phyloP scores from a whole-genome alignment of 1,140 invertebrate genomes.

The Papilio glaucus region DNA sequence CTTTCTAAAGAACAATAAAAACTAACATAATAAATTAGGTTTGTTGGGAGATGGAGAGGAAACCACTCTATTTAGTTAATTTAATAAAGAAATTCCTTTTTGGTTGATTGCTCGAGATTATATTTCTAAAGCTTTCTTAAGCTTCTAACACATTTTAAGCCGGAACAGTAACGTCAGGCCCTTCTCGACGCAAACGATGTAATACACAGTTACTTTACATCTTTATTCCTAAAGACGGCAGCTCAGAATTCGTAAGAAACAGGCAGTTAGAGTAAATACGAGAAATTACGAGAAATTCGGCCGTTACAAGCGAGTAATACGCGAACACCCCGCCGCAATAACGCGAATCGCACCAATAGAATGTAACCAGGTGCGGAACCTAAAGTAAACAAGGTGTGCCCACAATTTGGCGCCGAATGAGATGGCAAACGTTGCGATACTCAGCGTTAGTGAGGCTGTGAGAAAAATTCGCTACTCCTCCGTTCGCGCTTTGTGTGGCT shows the following conservation, averaged over 20 bases:
- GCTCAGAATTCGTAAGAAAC: constrained; percentile 8
- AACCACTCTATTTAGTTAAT: no score
- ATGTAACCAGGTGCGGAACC: constrained; percentile 56
- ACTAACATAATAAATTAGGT: neutral
- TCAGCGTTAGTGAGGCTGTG: constrained; percentile 8
- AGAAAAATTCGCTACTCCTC: constrained; percentile 18
- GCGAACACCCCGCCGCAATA: constrained; percentile 31
- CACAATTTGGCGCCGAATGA: constrained; percentile 50
- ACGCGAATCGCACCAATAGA: constrained; percentile 46
- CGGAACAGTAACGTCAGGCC: neutral
- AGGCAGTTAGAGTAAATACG: constrained; percentile 6
- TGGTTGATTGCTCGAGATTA: no score
- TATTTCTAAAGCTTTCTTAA: neutral
- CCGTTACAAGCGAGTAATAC: constrained; percentile 21
- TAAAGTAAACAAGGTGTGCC: constrained; percentile 57
- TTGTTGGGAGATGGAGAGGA: no score
- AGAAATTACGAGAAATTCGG: constrained; percentile 14
- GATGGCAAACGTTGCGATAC: constrained; percentile 42
- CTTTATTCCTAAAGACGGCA: neutral
- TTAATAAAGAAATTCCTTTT: no score
- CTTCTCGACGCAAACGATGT: constrained; percentile 11
- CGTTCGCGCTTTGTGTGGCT: neutral
- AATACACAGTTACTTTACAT: constrained; percentile 15
- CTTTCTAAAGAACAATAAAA: no score
- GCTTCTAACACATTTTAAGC: constrained; percentile 6